phyloP scores from a whole-genome alignment of 1,140 invertebrate genomes.

The Drosophila micromelanica region DNA sequence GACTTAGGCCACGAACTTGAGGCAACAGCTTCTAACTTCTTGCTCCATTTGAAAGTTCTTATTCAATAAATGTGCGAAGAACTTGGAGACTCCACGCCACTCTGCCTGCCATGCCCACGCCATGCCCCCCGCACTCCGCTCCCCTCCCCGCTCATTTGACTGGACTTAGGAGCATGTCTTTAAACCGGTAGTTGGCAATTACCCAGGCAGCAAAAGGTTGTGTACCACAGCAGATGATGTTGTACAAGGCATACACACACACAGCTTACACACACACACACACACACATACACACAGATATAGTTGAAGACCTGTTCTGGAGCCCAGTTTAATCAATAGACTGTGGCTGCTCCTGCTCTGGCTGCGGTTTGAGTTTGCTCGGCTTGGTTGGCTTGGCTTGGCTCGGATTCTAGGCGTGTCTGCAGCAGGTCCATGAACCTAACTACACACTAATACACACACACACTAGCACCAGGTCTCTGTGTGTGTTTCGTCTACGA shows the following conservation, averaged over 20 bases:
- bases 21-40: constrained; percentile 1
- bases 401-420: constrained; percentile 77
- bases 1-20: constrained; percentile 63
- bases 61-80: constrained; percentile 43
- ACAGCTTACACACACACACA: constrained; percentile 9
- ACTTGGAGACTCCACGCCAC: constrained; percentile 11
- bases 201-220: constrained; percentile 53
- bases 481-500: constrained; percentile 35
- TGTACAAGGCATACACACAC: constrained; percentile 64
- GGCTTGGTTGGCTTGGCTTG: constrained; percentile 45
- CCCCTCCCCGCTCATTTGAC: not conserved
- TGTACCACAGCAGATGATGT: constrained; percentile 51
- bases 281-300: constrained; percentile 33
- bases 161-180: constrained; percentile 47
- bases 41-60: constrained; percentile 42
- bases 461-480: constrained; percentile 11
- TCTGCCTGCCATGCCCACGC: too few relatives aligned
- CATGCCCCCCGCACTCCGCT: not conserved
- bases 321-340: constrained; percentile 79
- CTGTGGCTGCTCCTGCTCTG: constrained; percentile 51
- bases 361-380: constrained; percentile 27
- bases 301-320: constrained; percentile 71
- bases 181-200: constrained; percentile 76
- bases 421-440: constrained; percentile 78
- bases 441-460: constrained; percentile 53